Evolutionary conservation across 2,797 vertebrate species (phyloP), one percentile per base, ranked within the genome.

Genomic region (Acanthurus tractus): DNA sequence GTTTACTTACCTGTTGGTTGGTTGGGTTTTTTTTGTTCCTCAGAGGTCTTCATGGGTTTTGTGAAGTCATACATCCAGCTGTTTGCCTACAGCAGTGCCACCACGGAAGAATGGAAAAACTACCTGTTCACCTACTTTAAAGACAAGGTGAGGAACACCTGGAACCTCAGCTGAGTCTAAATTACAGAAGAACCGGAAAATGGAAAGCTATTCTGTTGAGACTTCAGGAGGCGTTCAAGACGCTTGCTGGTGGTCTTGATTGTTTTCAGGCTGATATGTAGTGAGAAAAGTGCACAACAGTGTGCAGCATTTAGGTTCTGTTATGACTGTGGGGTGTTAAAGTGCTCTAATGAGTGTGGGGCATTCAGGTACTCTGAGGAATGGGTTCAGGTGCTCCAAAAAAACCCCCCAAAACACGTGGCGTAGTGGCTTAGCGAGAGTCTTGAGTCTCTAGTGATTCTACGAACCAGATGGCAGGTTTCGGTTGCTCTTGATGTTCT

Each of bases 41-140:
- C 88, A 99, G 98, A 99, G 92, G 91, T 99, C 76, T 99, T 99
- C 89, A 96, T 98, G 88, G 97, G 96, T n/a, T 99, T 99, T 56
- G 87, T 99, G 77, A 99, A 97, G 93, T 96, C 96, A 2, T 99
- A 99, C 74, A 94, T 99, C 87, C 95, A 97, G 92, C 84, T 95
- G 45, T 99, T 98, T 74, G 96, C 98, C 70, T 98, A 98, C 86
- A 94, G 95, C 89, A 98, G 96, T 45, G 93, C 97, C 64, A 95
- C 94, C 61, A 97, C 97, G 0, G 97, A 98, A 0, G 95, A 99
- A 50, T 99, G 98, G 98, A 99, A 99, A 90, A 91, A 90, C 6
- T 96, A 96, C 92, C 93, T 99, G 34, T 99, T 96, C 92, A 94
- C 95, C 25, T 96, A 98, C 92, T 99, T 99, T 86, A 97, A 96